Conservation (phyloP, 2,113 vertebrate species). For the Cavia aperea region DNA sequence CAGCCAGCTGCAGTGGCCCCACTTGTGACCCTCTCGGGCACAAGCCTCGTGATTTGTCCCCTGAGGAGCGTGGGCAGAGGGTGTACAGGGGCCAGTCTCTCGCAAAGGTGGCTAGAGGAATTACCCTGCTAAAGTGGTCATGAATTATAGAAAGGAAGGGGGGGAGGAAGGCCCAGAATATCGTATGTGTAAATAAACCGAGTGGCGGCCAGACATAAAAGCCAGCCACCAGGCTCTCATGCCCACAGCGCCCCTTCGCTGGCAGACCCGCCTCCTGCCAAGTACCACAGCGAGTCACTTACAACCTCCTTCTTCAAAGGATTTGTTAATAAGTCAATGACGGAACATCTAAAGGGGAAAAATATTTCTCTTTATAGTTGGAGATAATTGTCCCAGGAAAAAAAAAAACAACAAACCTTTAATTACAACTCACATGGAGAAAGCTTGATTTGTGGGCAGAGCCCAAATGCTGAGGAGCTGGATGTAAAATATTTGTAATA, state of each 20-base stretch:
- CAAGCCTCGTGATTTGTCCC: constrained; percentile 46
- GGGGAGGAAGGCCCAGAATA: constrained; percentile 55
- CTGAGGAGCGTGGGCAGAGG: constrained; percentile 43
- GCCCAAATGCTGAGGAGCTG: constrained; percentile 83
- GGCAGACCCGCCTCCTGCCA: constrained; percentile 61
- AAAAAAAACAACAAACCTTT: constrained; percentile 82
- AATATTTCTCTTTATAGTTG: constrained; percentile 83
- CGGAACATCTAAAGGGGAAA: constrained; percentile 77
- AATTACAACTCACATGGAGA: constrained; percentile 86
- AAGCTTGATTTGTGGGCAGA: constrained; percentile 81
- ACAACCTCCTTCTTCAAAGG: constrained; percentile 74
- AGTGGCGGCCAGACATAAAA: constrained; percentile 70
- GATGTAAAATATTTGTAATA: constrained; percentile 94
- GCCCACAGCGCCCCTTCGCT: constrained; percentile 56
- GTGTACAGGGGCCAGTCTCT: constrained; percentile 58
- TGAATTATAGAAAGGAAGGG: constrained; percentile 70
- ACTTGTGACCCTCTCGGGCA: not conserved
- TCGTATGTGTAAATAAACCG: constrained; percentile 75
- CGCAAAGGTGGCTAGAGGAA: constrained; percentile 69
- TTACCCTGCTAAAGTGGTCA: constrained; percentile 73
- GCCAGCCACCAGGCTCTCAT: constrained; percentile 55
- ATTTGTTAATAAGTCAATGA: constrained; percentile 78
- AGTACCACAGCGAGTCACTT: constrained; percentile 65
- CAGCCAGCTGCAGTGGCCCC: not conserved
- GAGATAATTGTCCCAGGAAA: constrained; percentile 83